Evolutionary conservation across 2,113 vertebrate species (phyloP), one percentile per base, ranked within the genome.

Genomic region (Gasterosteus aculeatus): DNA sequence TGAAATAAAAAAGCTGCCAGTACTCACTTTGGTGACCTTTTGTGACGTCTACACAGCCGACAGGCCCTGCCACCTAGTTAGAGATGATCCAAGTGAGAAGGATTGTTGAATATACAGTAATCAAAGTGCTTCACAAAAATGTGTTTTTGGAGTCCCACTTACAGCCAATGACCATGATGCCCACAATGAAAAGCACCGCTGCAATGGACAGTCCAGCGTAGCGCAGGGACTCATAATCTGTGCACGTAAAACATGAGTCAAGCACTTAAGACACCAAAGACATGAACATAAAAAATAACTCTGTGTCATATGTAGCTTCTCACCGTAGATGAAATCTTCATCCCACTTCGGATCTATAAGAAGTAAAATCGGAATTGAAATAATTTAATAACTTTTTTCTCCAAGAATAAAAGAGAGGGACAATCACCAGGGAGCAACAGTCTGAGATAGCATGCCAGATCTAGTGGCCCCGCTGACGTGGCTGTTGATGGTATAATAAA

Each of bases 131-230:
- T 71, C 12, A 59, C 3, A 26, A 65, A 12, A 15, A 26, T 38
- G 11, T 19, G 9, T 16, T 71, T 44, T 47, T 3, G 33, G 35
- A 58, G 76, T 69, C 10, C 47, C 10, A 91, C 94, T 94, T 75
- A 95, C 94, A 93, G 44, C 82, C 38, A 16, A 95, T 67, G 47
- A 94, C 77, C 88, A 94, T 59, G 69, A 94, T 92, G 4, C 94
- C 94, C 22, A 92, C 0, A 26, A 94, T 0, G 54, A 94, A 95
- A 63, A 95, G 90, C 1, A 92, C 4, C 1, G 78, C 90, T 14
- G 93, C 93, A 1, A 94, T 78, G 35, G 51, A 44, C 29, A 95
- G 72, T 1, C 94, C 94, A 29, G 44, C 81, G 0, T 39, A 1
- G 38, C 89, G 91, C 58, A 94, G 77, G 60, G 72, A 71, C 0